phyloP scores from a whole-genome alignment of 1,140 invertebrate genomes.

The Drosophila mayri region DNA sequence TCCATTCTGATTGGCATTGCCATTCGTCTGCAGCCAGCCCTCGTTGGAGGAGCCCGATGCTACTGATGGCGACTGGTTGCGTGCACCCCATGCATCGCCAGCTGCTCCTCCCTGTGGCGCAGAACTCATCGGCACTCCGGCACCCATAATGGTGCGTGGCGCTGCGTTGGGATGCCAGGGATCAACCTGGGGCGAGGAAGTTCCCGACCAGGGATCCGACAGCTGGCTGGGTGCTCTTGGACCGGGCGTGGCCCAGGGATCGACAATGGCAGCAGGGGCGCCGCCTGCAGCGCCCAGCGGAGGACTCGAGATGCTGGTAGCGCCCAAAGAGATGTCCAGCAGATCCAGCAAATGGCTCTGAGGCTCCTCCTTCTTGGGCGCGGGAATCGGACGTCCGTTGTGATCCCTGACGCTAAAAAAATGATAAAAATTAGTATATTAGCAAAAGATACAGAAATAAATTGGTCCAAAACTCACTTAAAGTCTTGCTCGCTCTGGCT shows the following conservation, averaged over 20 bases:
- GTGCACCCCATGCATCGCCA: conserved; percentile 71
- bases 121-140: conserved; percentile 60
- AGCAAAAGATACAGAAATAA: background rate
- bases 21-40: conserved; percentile 82
- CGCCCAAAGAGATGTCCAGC: conserved; percentile 91
- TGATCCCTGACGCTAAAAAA: conserved; percentile 30
- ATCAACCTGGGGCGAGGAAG: conserved; percentile 85
- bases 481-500: conserved; percentile 97
- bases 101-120: conserved; percentile 29
- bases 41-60: conserved; percentile 82
- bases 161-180: conserved; percentile 87
- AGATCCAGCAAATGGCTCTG: conserved; percentile 92
- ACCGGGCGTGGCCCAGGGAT: conserved; percentile 91
- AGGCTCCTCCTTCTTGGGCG: conserved; percentile 75
- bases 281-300: conserved; percentile 75
- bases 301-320: conserved; percentile 85
- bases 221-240: conserved; percentile 84
- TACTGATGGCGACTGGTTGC: conserved; percentile 81
- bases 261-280: conserved; percentile 85
- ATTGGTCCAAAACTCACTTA: conserved; percentile 86
- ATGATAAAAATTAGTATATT: background rate
- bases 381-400: conserved; percentile 62
- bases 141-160: conserved; percentile 66
- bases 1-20: conserved; percentile 71
- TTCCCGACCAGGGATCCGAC: conserved; percentile 87